phyloP scores from a whole-genome alignment of 2,797 vertebrate species.

The Sebastes minor region DNA sequence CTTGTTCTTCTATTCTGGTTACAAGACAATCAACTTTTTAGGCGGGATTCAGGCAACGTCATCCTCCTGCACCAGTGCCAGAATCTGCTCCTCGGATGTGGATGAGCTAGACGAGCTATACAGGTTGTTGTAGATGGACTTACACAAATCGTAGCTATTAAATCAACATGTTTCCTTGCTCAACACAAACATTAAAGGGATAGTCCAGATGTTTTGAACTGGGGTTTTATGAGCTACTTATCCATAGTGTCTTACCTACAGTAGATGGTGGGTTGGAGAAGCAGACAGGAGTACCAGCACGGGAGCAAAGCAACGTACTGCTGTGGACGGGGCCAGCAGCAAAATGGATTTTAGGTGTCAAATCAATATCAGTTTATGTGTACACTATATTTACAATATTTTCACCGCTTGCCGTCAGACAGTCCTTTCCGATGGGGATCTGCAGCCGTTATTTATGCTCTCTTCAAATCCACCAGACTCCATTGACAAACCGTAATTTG shows the following conservation, averaged over 20 bases:
- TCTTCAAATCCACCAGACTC: background rate
- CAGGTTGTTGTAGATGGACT: background rate
- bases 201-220: background rate
- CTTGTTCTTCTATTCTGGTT: background rate
- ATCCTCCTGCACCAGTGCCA: background rate
- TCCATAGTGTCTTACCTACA: background rate
- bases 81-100: background rate
- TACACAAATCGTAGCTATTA: background rate
- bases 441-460: background rate
- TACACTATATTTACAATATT: background rate
- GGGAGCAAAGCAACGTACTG: too few relatives aligned
- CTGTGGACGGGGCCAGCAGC: background rate
- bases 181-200: background rate
- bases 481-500: background rate
- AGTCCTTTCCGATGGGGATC: background rate
- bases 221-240: background rate
- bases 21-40: background rate
- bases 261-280: background rate
- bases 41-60: background rate
- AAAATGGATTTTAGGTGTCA: background rate
- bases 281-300: background rate
- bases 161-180: background rate
- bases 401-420: background rate
- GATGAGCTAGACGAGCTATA: background rate
- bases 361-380: background rate